Base-by-base conservation (phyloP, 2,113 vertebrate genomes). In the Tragelaphus strepsiceros region DNA sequence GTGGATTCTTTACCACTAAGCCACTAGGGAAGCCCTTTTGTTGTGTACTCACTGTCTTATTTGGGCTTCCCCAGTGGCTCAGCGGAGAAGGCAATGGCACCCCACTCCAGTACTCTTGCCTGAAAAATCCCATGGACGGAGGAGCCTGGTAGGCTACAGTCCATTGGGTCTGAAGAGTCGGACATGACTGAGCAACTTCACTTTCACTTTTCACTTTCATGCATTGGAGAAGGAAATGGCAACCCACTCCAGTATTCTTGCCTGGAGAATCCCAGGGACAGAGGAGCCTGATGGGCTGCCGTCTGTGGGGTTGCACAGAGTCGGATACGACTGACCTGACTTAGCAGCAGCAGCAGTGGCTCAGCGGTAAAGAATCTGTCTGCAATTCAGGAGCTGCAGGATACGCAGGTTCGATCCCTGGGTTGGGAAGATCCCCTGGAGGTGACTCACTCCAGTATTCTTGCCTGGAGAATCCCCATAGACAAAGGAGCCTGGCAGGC, bases 271-370 rank as follows among this genome's bases (percentile, higher is more conserved):
- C 58, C 58, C 24, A 59, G 58, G 24, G 24, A 28, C 24, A 13
- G 58, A 11, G 24, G 24, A 59, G 58, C 58, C 58, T 59, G 24
- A 24, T 59, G 58, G 58, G 58, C 58, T 59, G 58, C 58, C 58
- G 0, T 28, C 0, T 59, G 28, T 28, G 58, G 58, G 24, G 58
- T 28, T 0, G 2, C n/a, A n/a, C 58, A 59, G 58, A 59, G 24
- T 59, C 11, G 1, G 58, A 59, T 24, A 59, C 2, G 0, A 61
- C 58, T 61, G 58, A 61, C 0, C 5, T 0, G 26, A 61, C 1
- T 61, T 61, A 61, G 58, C 58, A 59, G 58, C 24, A 26, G 53
- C 58, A 61, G 58, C 67, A 22, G n/a, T 22, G 67, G 2, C 32
- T 35, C 64, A 35, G 64, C 0, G 4, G 32, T 67, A 5, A 21